Evolutionary conservation across 2,888 invertebrate species (phyloP).

Genomic region (Platerodrilus igneus): DNA sequence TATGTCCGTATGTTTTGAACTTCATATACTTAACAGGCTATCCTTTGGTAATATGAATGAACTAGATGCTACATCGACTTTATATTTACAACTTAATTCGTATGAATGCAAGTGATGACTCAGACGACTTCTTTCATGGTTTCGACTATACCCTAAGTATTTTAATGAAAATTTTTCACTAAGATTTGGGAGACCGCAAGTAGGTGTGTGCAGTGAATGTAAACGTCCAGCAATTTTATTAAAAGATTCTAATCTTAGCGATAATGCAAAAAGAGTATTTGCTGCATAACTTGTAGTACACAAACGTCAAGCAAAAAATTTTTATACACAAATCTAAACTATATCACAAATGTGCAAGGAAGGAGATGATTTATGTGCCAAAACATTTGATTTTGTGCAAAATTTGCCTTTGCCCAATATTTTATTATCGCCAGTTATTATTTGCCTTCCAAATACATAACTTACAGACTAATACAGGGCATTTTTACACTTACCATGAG

Average conservation of each 20-base stretch:
- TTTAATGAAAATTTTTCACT: too few species aligned
- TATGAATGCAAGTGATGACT: too few species aligned
- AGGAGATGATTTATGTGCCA: conserved; percentile 18
- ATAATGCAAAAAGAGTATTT: conserved; percentile 23
- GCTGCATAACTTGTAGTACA: conserved; percentile 26
- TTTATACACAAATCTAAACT: conserved; percentile 25
- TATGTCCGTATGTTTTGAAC: too few species aligned
- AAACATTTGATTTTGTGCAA: conserved; percentile 29
- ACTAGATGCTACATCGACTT: too few species aligned
- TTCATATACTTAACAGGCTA: too few species aligned
- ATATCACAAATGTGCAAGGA: conserved; percentile 15
- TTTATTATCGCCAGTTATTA: conserved; percentile 27
- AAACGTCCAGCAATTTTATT: conserved; percentile 20
- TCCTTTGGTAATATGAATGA: too few species aligned
- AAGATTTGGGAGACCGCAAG: too few species aligned
- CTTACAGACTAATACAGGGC: conserved; percentile 11
- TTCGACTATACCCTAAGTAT: too few species aligned
- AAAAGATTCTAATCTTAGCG: conserved; percentile 17
- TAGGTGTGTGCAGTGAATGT: too few species aligned
- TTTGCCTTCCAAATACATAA: conserved; percentile 25
- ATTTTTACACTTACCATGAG: conserved; percentile 26
- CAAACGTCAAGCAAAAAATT: conserved; percentile 25
- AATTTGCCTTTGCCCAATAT: conserved; percentile 28
- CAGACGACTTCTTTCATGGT: too few species aligned
- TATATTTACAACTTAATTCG: too few species aligned